Percentiles rank a stretch among this genome's conserved stretches.
These are phyloP conservation scores for Agapetus fuscipes DNA, from an alignment of 2,888 invertebrate genomes.

Conservation along the genomic window DNA sequence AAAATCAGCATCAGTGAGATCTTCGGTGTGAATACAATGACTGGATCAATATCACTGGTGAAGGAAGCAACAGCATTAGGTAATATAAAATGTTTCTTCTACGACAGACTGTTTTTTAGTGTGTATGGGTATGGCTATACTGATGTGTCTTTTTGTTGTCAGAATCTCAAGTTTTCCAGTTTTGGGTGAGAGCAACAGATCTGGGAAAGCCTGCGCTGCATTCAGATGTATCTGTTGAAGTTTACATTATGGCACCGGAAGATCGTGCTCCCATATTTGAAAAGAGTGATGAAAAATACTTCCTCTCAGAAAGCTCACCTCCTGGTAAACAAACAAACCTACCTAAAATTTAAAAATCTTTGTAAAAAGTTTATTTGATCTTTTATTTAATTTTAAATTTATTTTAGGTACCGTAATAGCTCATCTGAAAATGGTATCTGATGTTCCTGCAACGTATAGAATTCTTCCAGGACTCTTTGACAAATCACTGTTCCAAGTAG, in stretches of 20 bases:
- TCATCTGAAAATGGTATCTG: constrained; percentile 53
- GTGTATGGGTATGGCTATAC: neutral
- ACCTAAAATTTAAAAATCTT: no score
- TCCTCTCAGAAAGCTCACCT: constrained; percentile 67
- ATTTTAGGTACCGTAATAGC: constrained; percentile 45
- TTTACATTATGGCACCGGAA: constrained; percentile 63
- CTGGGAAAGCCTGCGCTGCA: constrained; percentile 67
- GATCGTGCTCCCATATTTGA: constrained; percentile 66
- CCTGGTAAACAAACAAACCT: constrained; percentile 42
- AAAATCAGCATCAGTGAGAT: constrained; percentile 53
- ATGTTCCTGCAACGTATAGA: constrained; percentile 50
- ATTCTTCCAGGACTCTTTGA: constrained; percentile 53
- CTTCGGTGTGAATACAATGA: constrained; percentile 63
- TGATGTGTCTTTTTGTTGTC: constrained; percentile 11
- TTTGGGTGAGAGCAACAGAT: constrained; percentile 84
- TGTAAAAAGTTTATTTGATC: no score
- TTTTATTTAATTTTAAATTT: neutral
- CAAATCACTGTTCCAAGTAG: constrained; percentile 59
- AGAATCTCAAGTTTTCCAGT: constrained; percentile 73
- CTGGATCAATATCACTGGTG: constrained; percentile 63
- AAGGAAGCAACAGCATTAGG: constrained; percentile 48
- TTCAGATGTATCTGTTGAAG: constrained; percentile 71
- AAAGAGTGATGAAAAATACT: constrained; percentile 65
- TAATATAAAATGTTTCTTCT: constrained; percentile 19
- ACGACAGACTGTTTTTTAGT: neutral